Evolutionary conservation across 1,140 invertebrate genomes (phyloP).

Genomic region (Samia ricini): DNA sequence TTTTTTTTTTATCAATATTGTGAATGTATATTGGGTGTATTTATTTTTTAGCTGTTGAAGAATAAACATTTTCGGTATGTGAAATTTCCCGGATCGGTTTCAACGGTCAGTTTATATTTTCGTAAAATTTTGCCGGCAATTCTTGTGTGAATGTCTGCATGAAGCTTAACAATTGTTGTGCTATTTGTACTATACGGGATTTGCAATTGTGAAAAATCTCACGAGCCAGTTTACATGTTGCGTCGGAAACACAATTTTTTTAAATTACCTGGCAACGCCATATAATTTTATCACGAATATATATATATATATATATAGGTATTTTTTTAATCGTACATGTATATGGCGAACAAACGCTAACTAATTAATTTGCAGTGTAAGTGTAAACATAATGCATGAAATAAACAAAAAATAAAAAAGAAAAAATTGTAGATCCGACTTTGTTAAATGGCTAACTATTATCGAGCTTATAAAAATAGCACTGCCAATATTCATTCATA

Average conservation of each 20-base stretch:
- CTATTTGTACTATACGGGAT: no score
- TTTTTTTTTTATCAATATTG: conserved; percentile 19
- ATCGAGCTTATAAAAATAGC: conserved; percentile 28
- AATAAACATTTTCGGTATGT: conserved; percentile 78
- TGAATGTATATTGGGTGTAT: conserved; percentile 73
- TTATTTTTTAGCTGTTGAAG: conserved; percentile 78
- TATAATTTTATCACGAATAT: no score
- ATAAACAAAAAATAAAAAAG: no score
- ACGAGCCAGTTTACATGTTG: neutral
- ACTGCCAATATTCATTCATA: conserved; percentile 55
- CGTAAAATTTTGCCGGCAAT: conserved; percentile 55
- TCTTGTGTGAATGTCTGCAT: conserved; percentile 66
- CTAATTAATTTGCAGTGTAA: no score
- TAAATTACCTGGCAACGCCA: neutral
- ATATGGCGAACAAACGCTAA: no score
- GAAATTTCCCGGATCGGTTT: conserved; percentile 73
- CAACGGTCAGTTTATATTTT: conserved; percentile 69
- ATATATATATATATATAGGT: no score
- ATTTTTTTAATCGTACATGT: no score
- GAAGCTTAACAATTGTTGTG: conserved; percentile 39
- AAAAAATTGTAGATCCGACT: neutral
- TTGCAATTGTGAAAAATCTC: no score
- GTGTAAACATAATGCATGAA: no score
- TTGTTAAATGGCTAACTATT: neutral
- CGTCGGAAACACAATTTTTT: neutral